Conservation (phyloP, 2,113 vertebrate genomes). For the Mustela lutreola region DNA sequence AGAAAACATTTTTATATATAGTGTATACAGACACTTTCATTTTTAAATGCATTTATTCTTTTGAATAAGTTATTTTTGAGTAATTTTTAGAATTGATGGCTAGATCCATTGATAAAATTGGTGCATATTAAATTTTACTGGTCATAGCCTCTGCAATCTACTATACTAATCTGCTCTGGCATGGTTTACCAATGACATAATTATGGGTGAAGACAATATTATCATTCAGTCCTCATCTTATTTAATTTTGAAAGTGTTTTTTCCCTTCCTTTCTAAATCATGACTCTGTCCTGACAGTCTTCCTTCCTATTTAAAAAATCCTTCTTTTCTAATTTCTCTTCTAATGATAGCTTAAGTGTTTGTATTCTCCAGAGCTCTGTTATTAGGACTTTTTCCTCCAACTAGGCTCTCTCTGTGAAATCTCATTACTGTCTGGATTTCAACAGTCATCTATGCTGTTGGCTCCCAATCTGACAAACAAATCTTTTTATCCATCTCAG, state of each 20-base stretch:
- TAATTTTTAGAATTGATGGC: slow-evolving; percentile 54
- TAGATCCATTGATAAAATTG: slow-evolving; percentile 45
- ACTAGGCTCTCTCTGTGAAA: background rate
- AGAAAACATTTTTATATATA: slow-evolving; percentile 35
- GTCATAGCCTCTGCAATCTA: slow-evolving; percentile 13
- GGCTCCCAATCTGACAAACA: background rate
- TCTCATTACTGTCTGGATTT: background rate
- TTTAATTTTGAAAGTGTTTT: slow-evolving; percentile 64
- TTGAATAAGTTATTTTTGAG: slow-evolving; percentile 37
- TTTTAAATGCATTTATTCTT: slow-evolving; percentile 25
- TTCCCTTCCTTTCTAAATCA: background rate
- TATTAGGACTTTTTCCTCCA: background rate
- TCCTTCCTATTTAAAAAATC: slow-evolving; percentile 44
- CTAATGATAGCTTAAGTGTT: background rate
- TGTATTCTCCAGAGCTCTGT: background rate
- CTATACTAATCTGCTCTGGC: slow-evolving; percentile 51
- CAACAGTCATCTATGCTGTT: background rate
- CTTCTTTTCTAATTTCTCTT: slow-evolving; percentile 45
- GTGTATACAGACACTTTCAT: background rate
- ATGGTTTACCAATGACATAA: slow-evolving; percentile 54
- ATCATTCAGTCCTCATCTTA: slow-evolving; percentile 65
- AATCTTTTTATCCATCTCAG: background rate
- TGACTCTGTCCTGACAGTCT: background rate
- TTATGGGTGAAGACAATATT: slow-evolving; percentile 55
- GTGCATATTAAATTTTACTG: slow-evolving; percentile 69